Base-by-base conservation (phyloP, 1,140 invertebrate species). In the Drosophila biarmipes region DNA sequence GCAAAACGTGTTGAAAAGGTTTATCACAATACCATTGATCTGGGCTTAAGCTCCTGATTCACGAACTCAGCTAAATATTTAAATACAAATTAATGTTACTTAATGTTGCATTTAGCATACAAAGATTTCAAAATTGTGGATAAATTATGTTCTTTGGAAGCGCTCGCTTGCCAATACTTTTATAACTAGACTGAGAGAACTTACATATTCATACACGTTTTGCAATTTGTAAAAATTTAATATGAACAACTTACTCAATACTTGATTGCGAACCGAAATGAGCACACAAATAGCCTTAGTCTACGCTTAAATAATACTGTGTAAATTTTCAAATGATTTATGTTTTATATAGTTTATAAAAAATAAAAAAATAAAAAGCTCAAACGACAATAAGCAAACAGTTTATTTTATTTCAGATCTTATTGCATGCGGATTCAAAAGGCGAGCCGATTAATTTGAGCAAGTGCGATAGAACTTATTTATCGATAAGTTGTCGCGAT, bases 101-200 rank as follows among this genome's bases (percentile, higher is more conserved):
- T 89, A 80, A 90, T 42, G 61, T 78, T 90, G 84, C 84, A 89
- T 90, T 89, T 89, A 89, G 79, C 55, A 53, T 42, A 66, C 42
- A 66, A 67, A 37, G 21, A 69, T 42, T 48, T 61, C 35, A 40
- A 62, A 53, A 66, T 61, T 66, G 21, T 14, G 17, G 19, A 15
- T 2, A 69, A 38, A 46, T n/a, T 34, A 27, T 40, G 42, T 69
- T 69, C 40, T 55, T 31, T 21, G 57, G 35, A 35, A 40, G 57
- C 35, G 8, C 49, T 49, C 56, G 72, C 48, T 73, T 74, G 79
- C 67, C 73, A 74, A 61, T 78, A 48, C 57, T 80, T 73, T 71
- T 71, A 46, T 35, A 63, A 78, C 78, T 81, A 87, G 81, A 86
- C 81, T 86, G 81, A 86, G 61, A 72, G 59, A 77, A 78, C 57